These are phyloP conservation scores for Drosophila santomea DNA, from an alignment of 1,140 invertebrate genomes.

Conservation along the genomic window DNA sequence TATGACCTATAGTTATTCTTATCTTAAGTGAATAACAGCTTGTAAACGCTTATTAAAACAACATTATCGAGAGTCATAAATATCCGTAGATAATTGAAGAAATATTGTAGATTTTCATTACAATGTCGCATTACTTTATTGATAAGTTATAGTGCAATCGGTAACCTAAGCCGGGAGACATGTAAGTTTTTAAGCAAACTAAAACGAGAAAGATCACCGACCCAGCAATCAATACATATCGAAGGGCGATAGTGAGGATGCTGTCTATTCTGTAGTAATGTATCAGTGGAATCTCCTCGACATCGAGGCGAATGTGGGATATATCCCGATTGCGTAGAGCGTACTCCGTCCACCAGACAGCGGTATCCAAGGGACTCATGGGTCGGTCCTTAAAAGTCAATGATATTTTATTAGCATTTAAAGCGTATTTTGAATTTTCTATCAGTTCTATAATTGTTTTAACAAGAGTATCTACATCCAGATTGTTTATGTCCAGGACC, in stretches of 20 bases:
- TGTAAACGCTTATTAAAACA: no score
- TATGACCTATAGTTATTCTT: no score
- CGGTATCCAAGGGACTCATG: conserved; percentile 85
- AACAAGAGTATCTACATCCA: conserved; percentile 17
- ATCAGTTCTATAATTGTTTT: conserved; percentile 31
- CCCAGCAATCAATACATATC: conserved; percentile 21
- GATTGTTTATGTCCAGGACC: conserved; percentile 14
- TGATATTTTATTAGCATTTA: conserved; percentile 79
- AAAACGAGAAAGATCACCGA: conserved; percentile 1
- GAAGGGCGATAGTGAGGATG: background rate
- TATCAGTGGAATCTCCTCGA: conserved; percentile 31
- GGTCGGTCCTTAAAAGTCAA: conserved; percentile 86
- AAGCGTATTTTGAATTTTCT: conserved; percentile 12
- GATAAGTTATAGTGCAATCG: background rate
- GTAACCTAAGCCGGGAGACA: background rate
- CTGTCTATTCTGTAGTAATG: conserved; percentile 39
- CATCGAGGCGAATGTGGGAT: conserved; percentile 79
- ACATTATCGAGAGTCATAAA: no score
- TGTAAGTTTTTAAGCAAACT: background rate
- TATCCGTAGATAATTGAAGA: no score
- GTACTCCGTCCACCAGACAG: conserved; percentile 88
- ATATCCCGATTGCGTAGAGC: conserved; percentile 76
- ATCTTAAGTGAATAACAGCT: no score
- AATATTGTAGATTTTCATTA: no score
- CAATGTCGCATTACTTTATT: background rate